Base-by-base conservation (phyloP, 1,140 invertebrate species). In the Holotrichia oblita region DNA sequence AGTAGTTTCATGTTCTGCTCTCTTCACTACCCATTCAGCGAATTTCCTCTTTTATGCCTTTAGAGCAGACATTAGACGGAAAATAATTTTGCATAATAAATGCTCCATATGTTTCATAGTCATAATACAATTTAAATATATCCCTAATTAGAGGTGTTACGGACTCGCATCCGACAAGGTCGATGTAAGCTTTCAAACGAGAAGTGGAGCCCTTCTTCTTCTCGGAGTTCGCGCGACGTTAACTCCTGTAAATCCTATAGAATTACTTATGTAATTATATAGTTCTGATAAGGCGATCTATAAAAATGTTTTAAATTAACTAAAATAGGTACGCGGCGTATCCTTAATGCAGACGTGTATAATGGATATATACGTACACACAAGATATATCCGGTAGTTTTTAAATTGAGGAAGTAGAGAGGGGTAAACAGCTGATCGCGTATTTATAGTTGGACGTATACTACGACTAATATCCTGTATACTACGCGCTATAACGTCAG, bases 271-370 rank as follows among this genome's bases (percentile, higher is more conserved):
- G 22, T 69, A 69, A 69, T 69, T 69, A 69, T 69, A 27, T 34
- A 24, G 8, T 7, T 69, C 8, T 69, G 61, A 69, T 69, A 69
- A 69, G 61, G 61, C 27, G 61, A 69, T 69, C 61, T 69, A 69
- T 69, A 69, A 69, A 69, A 69, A 69, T 69, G 61, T 69, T 34
- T 34, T 69, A 69, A 69, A 69, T 69, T 69, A 69, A 69, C 61
- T 69, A 69, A 61, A 61, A 69, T 69, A 69, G 61, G 22, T 22
- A 22, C 61, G 61, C 61, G 61, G 27, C 27, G 61, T 69, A 55
- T 55, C 17, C 48, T 34, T 69, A 69, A 22, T 69, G 22, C 24
- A 22, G n/a, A n/a, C n/a, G n/a, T n/a, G n/a, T n/a, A n/a, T n/a
- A n/a, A n/a, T n/a, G n/a, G n/a, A n/a, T n/a, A n/a, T n/a, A 69